Evolutionary conservation across 2,888 invertebrate genomes (phyloP).

Genomic region (Charanyca ferruginea): DNA sequence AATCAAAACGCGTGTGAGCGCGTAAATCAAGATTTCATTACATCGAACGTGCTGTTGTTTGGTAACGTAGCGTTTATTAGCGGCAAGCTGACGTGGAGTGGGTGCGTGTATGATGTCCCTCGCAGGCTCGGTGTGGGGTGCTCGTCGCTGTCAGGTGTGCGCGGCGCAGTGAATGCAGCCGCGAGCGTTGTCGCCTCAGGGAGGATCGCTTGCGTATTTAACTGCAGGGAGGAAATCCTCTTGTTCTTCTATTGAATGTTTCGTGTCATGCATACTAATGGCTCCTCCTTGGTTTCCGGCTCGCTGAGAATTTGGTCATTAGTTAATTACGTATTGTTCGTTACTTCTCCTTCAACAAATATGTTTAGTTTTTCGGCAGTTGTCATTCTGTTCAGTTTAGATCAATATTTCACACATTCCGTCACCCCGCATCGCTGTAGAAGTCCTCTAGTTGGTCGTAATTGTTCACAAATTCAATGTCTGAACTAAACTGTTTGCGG

Average conservation of each 20-base stretch:
- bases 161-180: neutral
- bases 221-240: neutral
- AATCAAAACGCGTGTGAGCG: conserved; percentile 2
- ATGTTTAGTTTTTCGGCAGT: too few species aligned
- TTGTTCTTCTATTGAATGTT: conserved; percentile 5
- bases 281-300: neutral
- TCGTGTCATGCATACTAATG: neutral
- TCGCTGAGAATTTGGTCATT: neutral
- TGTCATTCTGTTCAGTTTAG: neutral
- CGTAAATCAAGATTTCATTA: conserved; percentile 37
- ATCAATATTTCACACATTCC: neutral
- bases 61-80: conserved; percentile 17
- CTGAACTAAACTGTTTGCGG: conserved; percentile 46
- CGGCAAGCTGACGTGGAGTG: conserved; percentile 1
- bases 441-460: conserved; percentile 11
- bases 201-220: neutral
- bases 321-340: neutral
- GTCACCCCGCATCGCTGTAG: conserved; percentile 4
- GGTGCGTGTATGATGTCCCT: neutral
- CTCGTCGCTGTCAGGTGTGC: neutral
- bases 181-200: neutral
- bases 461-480: conserved; percentile 51
- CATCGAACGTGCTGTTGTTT: conserved; percentile 12
- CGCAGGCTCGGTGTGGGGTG: neutral
- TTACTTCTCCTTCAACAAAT: too few species aligned